phyloP scores from a whole-genome alignment of 2,113 vertebrate genomes.

The Progne subis region DNA sequence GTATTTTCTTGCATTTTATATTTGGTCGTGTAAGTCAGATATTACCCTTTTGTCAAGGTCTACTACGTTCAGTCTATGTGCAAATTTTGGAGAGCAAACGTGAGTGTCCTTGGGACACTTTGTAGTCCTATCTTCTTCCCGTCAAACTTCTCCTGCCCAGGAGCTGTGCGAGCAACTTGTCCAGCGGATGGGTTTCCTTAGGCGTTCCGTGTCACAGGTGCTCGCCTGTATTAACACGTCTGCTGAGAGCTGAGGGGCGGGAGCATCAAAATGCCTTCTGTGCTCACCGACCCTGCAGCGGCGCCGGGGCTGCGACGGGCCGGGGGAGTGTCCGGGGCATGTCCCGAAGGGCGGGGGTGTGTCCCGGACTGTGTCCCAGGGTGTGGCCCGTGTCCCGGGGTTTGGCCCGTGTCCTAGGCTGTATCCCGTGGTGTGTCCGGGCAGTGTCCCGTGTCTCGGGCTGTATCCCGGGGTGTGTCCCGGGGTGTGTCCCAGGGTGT shows the following conservation, averaged over 20 bases:
- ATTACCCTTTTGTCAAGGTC: not conserved
- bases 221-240: accelerated
- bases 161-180: accelerated
- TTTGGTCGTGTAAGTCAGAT: not conserved
- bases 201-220: not conserved
- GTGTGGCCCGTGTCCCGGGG: no score
- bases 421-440: not conserved
- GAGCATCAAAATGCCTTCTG: accelerated
- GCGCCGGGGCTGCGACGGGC: no score
- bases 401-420: no score
- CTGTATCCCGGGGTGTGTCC: not conserved
- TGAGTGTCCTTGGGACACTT: not conserved
- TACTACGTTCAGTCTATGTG: not conserved
- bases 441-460: no score
- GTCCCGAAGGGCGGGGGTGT: no score
- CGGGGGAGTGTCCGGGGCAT: no score
- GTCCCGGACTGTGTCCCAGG: no score
- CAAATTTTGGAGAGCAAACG: not conserved
- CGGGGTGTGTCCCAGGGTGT: not conserved
- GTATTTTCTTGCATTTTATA: not conserved
- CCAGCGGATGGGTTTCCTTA: accelerated
- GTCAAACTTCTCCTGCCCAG: not conserved
- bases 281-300: accelerated
- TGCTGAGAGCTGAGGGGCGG: not conserved
- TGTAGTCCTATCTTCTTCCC: not conserved